Evolutionary conservation across 2,113 vertebrate species (phyloP).

Genomic region (Ophiodon elongatus): DNA sequence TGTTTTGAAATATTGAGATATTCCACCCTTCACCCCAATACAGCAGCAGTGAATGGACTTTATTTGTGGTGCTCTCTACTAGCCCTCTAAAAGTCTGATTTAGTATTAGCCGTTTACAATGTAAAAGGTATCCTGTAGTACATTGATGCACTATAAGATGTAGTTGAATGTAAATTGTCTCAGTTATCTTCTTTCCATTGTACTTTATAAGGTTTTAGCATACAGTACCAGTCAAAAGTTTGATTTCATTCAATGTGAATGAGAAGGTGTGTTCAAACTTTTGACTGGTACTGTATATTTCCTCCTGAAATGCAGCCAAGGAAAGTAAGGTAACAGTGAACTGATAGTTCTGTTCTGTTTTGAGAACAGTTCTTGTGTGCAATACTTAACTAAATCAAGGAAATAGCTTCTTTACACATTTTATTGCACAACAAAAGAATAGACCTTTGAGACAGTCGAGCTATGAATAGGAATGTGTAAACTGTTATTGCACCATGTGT

Average conservation of each 20-base stretch:
- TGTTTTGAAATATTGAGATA: background rate
- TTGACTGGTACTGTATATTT: too few relatives aligned
- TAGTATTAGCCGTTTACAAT: background rate
- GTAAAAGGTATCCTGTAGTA: background rate
- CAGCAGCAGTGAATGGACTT: background rate
- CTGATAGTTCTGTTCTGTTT: background rate
- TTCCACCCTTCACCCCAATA: background rate
- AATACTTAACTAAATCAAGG: background rate
- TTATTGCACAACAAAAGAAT: slow-evolving; percentile 16
- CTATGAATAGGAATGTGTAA: background rate
- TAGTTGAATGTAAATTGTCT: background rate
- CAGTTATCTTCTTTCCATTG: background rate
- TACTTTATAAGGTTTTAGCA: background rate
- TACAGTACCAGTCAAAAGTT: too few relatives aligned
- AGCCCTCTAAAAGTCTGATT: background rate
- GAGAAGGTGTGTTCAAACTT: too few relatives aligned
- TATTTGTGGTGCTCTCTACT: too few relatives aligned
- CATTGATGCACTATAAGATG: background rate
- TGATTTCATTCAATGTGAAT: too few relatives aligned
- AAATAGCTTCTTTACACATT: slow-evolving; percentile 3
- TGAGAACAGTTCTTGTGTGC: background rate
- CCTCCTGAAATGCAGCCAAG: background rate
- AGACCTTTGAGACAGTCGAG: background rate
- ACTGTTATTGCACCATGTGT: background rate
- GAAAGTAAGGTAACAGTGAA: background rate